Percentiles rank a stretch among this genome's conserved stretches.
phyloP scores from a whole-genome alignment of 2,888 invertebrate species.

The Chrysomela aeneicollis region DNA sequence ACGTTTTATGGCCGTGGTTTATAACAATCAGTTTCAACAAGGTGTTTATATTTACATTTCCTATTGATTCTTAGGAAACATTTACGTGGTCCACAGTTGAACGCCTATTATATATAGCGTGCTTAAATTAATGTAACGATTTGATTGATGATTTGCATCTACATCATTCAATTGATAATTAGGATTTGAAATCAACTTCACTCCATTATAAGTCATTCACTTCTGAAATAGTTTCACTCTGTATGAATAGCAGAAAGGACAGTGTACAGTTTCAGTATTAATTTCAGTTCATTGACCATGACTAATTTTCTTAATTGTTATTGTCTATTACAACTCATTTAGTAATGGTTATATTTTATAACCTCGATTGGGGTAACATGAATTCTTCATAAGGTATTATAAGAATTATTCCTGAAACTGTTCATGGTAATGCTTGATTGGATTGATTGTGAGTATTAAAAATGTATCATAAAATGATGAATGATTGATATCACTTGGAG shows the following conservation, averaged over 20 bases:
- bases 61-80: not conserved
- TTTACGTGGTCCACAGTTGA: not conserved
- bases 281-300: constrained; percentile 22
- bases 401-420: too few relatives aligned
- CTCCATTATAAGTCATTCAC: not conserved
- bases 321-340: constrained; percentile 16
- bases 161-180: not conserved
- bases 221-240: not conserved
- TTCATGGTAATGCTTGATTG: too few relatives aligned
- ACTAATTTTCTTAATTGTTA: constrained; percentile 29
- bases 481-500: too few relatives aligned
- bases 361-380: constrained; percentile 17
- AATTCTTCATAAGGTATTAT: constrained; percentile 18
- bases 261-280: not conserved
- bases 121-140: not conserved
- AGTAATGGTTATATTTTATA: not conserved
- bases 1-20: constrained; percentile 5
- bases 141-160: not conserved
- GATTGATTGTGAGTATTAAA: too few relatives aligned
- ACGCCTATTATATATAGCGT: not conserved
- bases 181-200: not conserved
- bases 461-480: too few relatives aligned
- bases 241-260: not conserved
- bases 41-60: constrained; percentile 5
- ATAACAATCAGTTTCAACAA: constrained; percentile 18